Percentiles rank a stretch among this genome's conserved stretches.
phyloP scores from a whole-genome alignment of 1,140 invertebrate genomes.

The Bacillus rossius region DNA sequence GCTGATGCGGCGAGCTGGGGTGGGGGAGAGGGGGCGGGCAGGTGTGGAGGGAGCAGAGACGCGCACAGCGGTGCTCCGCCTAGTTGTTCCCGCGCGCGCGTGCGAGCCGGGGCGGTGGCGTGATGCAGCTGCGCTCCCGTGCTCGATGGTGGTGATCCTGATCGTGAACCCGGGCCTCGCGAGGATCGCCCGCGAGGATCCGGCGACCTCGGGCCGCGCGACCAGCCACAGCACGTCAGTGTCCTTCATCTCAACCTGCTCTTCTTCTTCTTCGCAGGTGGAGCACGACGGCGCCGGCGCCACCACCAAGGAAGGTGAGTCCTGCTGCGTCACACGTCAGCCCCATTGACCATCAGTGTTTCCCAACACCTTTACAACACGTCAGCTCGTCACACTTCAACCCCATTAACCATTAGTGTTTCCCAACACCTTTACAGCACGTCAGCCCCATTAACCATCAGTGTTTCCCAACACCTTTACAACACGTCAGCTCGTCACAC shows the following conservation, averaged over 20 bases:
- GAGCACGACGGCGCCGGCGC: conserved; percentile 44
- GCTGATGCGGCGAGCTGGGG: no score
- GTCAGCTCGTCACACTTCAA: no score
- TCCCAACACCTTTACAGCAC: no score
- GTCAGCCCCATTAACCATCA: no score
- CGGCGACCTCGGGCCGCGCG: background rate
- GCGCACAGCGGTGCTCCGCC: background rate
- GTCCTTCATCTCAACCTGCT: conserved; percentile 6
- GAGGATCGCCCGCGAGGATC: background rate
- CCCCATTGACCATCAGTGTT: no score
- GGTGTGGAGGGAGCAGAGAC: no score
- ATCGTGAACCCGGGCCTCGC: background rate
- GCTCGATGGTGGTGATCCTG: conserved; percentile 10
- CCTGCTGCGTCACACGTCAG: no score
- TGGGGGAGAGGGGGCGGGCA: no score
- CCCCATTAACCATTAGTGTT: no score
- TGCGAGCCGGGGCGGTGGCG: background rate
- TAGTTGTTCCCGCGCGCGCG: background rate
- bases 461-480: no score
- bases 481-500: no score
- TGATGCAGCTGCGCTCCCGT: background rate
- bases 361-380: no score
- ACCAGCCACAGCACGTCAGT: background rate
- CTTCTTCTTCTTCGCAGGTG: conserved; percentile 42
- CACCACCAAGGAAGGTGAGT: conserved; percentile 48